These are phyloP conservation scores for Chrysemys picta DNA, from an alignment of 2,113 vertebrate genomes.

Conservation along the genomic window DNA sequence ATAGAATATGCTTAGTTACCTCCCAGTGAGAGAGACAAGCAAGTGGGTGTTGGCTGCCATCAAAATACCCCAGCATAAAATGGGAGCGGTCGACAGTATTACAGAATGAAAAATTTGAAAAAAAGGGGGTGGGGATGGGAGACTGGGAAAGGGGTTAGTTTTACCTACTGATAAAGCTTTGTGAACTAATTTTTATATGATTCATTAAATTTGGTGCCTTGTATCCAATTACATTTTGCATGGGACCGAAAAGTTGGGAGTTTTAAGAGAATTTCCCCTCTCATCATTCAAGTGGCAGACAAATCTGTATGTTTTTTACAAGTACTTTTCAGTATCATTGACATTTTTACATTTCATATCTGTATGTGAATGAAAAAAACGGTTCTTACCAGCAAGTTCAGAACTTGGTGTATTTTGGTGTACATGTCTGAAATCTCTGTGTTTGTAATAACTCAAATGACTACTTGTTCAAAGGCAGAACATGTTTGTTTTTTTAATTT, in stretches of 20 bases:
- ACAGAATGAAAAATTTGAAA: constrained; percentile 23
- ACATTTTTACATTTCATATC: constrained; percentile 26
- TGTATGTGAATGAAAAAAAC: constrained; percentile 30
- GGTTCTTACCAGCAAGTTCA: constrained; percentile 66
- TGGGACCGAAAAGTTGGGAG: constrained; percentile 58
- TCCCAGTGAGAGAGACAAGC: constrained; percentile 15
- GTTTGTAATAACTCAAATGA: constrained; percentile 44
- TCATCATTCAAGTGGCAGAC: constrained; percentile 36
- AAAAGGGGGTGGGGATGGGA: neutral
- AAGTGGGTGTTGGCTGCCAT: constrained; percentile 2
- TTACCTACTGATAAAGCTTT: constrained; percentile 58
- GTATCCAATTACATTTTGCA: constrained; percentile 62
- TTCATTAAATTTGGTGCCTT: constrained; percentile 79
- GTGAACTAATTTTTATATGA: constrained; percentile 67
- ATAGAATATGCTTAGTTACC: constrained; percentile 41
- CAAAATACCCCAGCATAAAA: neutral
- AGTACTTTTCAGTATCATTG: constrained; percentile 22
- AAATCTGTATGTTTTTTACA: constrained; percentile 51
- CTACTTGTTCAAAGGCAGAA: neutral
- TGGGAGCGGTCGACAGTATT: neutral
- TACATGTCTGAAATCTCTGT: constrained; percentile 17
- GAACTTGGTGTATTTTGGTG: neutral
- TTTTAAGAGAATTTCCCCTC: neutral
- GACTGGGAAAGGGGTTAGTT: constrained; percentile 27
- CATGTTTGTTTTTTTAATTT: neutral